Evolutionary conservation across 1,140 invertebrate genomes (phyloP), one percentile per base, ranked within the genome.

Genomic region (Papilio machaon): DNA sequence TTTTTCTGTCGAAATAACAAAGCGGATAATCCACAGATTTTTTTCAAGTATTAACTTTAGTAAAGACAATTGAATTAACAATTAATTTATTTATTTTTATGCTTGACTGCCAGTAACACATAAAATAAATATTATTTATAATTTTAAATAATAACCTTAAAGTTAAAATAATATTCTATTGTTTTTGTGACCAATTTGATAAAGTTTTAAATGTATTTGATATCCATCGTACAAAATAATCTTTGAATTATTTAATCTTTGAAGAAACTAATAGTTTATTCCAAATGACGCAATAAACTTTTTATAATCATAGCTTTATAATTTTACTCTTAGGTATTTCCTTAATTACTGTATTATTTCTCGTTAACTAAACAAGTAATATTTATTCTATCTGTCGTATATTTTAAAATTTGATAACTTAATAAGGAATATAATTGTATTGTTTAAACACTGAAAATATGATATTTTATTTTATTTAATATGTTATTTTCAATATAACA

Each of bases 1-100:
- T 81, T 76, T 64, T 73, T 80, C 73, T 52, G 52, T 77, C 49
- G n/a, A 81, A 67, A 75, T 79, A 79, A 83, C 79, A 60, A 81
- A 70, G n/a, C 73, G 82, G 79, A 78, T 80, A 79, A 79, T 80
- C 81, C 47, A 80, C 17, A 23, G 10, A n/a, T 43, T 74, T 43
- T 46, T 74, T 58, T 76, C 46, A 49, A 47, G 73, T 74, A 49
- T 74, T 74, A 30, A 30, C 23, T 35, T 67, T 67, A 13, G 11
- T 35, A 0, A 23, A 67, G 23, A 67, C 64, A 67, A n/a, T 77
- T 54, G 19, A 52, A 54, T 52, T 49, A 2, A 54, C 30, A 58
- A 43, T 77, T 60, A 30, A 58, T 77, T 76, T 30, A 47, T 52
- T 77, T 77, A 58, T 58, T 77, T 60, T n/a, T 38, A 77, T 54